Evolutionary conservation across 2,797 vertebrate species (phyloP), one percentile per base, ranked within the genome.

Genomic region (Echiichthys vipera): DNA sequence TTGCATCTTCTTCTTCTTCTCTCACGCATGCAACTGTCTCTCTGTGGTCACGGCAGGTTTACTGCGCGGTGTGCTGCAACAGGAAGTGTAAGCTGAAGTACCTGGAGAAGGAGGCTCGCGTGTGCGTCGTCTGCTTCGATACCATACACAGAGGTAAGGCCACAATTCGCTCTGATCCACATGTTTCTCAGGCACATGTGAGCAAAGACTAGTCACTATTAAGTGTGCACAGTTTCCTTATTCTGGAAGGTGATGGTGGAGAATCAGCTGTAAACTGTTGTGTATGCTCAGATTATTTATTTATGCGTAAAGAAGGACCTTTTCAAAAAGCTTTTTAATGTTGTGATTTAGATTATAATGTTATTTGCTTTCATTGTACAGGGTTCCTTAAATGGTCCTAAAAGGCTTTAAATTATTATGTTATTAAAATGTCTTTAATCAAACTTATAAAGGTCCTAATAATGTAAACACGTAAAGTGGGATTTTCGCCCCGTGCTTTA

Each of bases 101-200:
- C 81, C 84, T 98, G 93, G 97, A 98, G 53, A 99, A 98, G 68
- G 97, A 99, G 92, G 98, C 97, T 71, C 95, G 98, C 53, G 97
- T 99, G 46, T 99, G 98, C 79, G 91, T 95, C 84, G 55, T 94
- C 89, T 99, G 98, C 92, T 97, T 95, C 34, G 93, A 96, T 29
- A 85, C 90, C 69, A 96, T 99, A 83, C 96, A 94, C 88, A 96
- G 91, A 96, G 96, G 97, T 98, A 95, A 95, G 92, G 9, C 5
- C 72, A 46, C 7, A 11, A 40, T 46, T 36, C 14, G 30, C 20
- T 40, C 40, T 18, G 30, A 45, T 49, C 14, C 10, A 29, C 42
- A 13, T 17, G 2, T 67, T 13, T 64, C 11, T 15, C 1, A 11
- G n/a, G n/a, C 39, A 20, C 30, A 43, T 8, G 9, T n/a, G 45